phyloP scores from a whole-genome alignment of 2,113 vertebrate species.

The Rhinoderma darwinii region DNA sequence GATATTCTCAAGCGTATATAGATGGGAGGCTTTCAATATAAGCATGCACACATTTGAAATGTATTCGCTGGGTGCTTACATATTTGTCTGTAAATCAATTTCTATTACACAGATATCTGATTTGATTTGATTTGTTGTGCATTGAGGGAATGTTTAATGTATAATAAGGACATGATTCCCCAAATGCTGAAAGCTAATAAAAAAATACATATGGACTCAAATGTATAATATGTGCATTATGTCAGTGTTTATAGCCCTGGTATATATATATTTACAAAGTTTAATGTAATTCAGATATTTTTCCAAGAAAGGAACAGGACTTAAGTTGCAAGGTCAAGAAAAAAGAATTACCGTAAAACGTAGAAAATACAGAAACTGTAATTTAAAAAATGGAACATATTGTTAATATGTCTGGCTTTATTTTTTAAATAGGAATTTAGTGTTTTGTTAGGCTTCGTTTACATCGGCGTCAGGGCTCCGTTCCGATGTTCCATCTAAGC shows the following conservation, averaged over 20 bases:
- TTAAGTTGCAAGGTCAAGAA: slow-evolving; percentile 13
- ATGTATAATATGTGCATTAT: slow-evolving; percentile 24
- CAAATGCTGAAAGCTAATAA: slow-evolving; percentile 11
- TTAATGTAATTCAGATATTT: slow-evolving; percentile 34
- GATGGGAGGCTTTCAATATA: no score
- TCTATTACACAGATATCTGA: no score
- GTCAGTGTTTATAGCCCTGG: slow-evolving; percentile 21
- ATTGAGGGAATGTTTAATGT: background rate
- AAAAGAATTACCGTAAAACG: slow-evolving; percentile 26
- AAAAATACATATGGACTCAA: slow-evolving; percentile 49
- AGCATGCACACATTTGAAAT: no score
- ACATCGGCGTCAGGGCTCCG: no score
- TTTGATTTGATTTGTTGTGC: no score
- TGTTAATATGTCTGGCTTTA: no score
- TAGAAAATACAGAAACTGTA: slow-evolving; percentile 5
- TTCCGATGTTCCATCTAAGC: no score
- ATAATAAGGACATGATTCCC: background rate
- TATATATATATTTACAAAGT: slow-evolving; percentile 25
- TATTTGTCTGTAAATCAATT: no score
- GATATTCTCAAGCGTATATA: no score
- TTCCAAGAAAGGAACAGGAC: slow-evolving; percentile 34
- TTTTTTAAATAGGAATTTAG: no score
- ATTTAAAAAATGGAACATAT: background rate
- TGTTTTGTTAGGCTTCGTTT: no score
- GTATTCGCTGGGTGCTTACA: no score